Evolutionary conservation across 2,113 vertebrate species (phyloP), one percentile per base, ranked within the genome.

Genomic region (Halichoerus grypus): DNA sequence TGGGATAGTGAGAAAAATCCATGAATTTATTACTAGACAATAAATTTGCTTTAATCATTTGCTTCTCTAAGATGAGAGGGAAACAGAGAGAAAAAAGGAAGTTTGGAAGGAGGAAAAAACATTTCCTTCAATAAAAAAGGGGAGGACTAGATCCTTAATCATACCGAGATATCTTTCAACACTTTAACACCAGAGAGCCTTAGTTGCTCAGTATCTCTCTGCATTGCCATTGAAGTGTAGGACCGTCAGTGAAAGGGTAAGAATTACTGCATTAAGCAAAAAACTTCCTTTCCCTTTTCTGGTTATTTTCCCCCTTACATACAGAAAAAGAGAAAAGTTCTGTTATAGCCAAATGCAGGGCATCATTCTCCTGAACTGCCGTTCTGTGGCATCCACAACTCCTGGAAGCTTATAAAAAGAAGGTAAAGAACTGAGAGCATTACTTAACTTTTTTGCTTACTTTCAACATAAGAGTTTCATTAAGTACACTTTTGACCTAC

Each of bases 391-490:
- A 91, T 71, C 80, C 51, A 90, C 0, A 77, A 49, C 51, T 86
- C 26, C 15, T 49, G 46, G 74, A 89, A 94, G 24, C 21, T 95
- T 63, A 90, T 26, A 61, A 91, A 83, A 94, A 94, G 51, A 88
- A 46, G 14, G 77, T 71, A 82, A 89, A 55, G 12, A 82, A 87
- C 14, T 57, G 18, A 4, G 28, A 91, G 65, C 21, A 53, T 72
- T 46, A 46, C 7, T 88, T 67, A 95, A 77, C 14, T 9, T 31
- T 76, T 97, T 88, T 84, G 18, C 14, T 51, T 79, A 87, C 9
- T 96, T 93, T 93, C 49, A 93, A 67, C 2, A 61, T 59, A 28
- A 88, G 7, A 93, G n/a, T 85, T 96, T 87, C 94, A 82, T 71
- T 79, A 93, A 88, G 71, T 42, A 93, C 3, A 84, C 46, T 87